phyloP scores from a whole-genome alignment of 53 echinoderm and acorn worm species.

The Patiria pectinifera region DNA sequence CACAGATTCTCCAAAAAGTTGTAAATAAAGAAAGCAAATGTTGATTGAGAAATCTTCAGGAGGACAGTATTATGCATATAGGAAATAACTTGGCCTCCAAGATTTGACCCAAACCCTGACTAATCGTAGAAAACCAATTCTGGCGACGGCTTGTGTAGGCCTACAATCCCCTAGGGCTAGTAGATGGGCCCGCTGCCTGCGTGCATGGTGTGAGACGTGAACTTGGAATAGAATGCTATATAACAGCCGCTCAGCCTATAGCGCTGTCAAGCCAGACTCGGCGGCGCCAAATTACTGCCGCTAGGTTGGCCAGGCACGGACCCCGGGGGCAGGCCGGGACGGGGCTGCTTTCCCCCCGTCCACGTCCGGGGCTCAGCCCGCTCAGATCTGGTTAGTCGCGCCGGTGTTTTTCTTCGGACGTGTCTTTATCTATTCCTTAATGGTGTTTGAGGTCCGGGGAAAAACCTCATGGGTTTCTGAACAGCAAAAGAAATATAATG shows the following conservation, averaged over 20 bases:
- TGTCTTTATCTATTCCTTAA: conserved; percentile 5
- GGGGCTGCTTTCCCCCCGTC: conserved; percentile 8
- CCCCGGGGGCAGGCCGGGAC: conserved; percentile 34
- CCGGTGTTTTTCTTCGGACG: neutral
- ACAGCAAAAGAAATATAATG: neutral
- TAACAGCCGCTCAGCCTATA: neutral
- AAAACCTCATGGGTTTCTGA: conserved; percentile 1
- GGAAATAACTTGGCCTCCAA: too few relatives aligned
- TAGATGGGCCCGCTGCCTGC: neutral
- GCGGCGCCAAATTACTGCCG: conserved; percentile 59
- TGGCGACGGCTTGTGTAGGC: too few relatives aligned
- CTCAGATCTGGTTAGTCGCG: conserved; percentile 1
- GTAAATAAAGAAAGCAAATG: too few relatives aligned
- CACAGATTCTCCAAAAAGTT: too few relatives aligned
- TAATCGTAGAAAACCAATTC: conserved; percentile 16
- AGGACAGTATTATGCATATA: too few relatives aligned
- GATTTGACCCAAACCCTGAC: neutral
- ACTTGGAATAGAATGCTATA: conserved; percentile 16
- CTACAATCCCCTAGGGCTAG: conserved; percentile 4
- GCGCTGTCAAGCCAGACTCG: conserved; percentile 25
- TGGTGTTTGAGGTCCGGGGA: neutral
- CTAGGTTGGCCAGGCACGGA: conserved; percentile 33
- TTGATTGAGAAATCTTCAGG: too few relatives aligned
- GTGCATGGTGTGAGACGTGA: neutral
- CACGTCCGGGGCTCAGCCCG: neutral